phyloP scores from a whole-genome alignment of 2,113 vertebrate genomes.

The Syrrhaptes paradoxus region DNA sequence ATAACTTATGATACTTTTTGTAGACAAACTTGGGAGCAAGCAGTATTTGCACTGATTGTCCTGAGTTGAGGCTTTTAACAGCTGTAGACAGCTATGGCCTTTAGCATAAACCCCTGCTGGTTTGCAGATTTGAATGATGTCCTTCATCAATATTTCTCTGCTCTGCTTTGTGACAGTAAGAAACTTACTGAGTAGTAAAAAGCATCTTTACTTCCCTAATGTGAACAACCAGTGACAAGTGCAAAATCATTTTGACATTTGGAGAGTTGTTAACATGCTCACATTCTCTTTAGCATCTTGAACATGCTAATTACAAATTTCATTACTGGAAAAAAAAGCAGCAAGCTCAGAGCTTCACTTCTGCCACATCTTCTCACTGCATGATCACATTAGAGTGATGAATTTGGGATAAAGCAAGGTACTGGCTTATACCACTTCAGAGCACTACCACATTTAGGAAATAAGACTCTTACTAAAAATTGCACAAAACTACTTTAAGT shows the following conservation, averaged over 20 bases:
- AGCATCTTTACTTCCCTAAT: neutral
- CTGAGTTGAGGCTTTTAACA: neutral
- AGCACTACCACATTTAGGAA: neutral
- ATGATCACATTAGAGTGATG: neutral
- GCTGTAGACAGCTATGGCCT: conserved; percentile 47
- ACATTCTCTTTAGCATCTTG: conserved; percentile 26
- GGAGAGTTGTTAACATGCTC: conserved; percentile 11
- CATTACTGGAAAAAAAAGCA: neutral
- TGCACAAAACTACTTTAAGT: neutral
- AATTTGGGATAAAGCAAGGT: neutral
- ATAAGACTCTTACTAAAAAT: neutral
- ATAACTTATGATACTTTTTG: neutral
- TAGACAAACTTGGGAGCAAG: neutral
- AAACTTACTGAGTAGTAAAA: conserved; percentile 4
- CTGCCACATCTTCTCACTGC: neutral
- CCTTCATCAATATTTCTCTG: conserved; percentile 18
- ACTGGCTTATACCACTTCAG: neutral
- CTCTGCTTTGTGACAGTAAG: conserved; percentile 5
- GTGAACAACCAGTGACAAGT: neutral
- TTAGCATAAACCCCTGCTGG: conserved; percentile 22
- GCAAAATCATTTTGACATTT: conserved; percentile 55
- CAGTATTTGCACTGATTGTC: neutral
- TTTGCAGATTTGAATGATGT: conserved; percentile 7
- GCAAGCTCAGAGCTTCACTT: neutral
- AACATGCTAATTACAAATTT: conserved; percentile 50